Evolutionary conservation across 2,113 vertebrate species (phyloP).

Genomic region (Dromaius novaehollandiae): DNA sequence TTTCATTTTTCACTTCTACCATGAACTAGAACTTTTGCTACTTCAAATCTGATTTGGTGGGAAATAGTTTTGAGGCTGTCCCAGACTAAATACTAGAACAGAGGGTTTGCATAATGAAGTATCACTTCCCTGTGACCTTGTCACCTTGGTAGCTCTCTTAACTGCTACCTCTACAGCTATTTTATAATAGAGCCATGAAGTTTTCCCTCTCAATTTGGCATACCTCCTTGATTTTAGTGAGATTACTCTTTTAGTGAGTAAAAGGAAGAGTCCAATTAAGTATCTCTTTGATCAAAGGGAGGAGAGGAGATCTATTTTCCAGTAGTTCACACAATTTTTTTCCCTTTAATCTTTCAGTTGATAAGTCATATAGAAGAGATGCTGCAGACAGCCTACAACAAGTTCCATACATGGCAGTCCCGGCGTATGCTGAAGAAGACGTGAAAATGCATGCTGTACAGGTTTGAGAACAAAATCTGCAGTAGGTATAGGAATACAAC

Average conservation of each 20-base stretch:
- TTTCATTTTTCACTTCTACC: neutral
- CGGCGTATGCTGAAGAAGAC: constrained; percentile 95
- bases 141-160: neutral
- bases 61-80: neutral
- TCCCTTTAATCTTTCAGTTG: constrained; percentile 79
- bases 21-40: neutral
- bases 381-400: constrained; percentile 94
- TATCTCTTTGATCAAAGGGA: neutral
- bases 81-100: neutral
- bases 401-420: constrained; percentile 96
- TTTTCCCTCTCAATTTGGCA: neutral
- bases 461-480: constrained; percentile 68
- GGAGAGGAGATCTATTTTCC: neutral
- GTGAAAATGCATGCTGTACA: constrained; percentile 76
- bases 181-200: neutral
- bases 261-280: neutral
- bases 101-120: neutral
- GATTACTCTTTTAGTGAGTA: accelerated
- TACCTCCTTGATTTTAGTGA: neutral
- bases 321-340: neutral
- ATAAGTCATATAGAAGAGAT: constrained; percentile 96
- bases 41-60: neutral
- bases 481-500: constrained; percentile 71
- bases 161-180: neutral
- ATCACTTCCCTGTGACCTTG: neutral